These are phyloP conservation scores for Rhombomys opimus DNA, from an alignment of 2,113 vertebrate species.

Conservation along the genomic window DNA sequence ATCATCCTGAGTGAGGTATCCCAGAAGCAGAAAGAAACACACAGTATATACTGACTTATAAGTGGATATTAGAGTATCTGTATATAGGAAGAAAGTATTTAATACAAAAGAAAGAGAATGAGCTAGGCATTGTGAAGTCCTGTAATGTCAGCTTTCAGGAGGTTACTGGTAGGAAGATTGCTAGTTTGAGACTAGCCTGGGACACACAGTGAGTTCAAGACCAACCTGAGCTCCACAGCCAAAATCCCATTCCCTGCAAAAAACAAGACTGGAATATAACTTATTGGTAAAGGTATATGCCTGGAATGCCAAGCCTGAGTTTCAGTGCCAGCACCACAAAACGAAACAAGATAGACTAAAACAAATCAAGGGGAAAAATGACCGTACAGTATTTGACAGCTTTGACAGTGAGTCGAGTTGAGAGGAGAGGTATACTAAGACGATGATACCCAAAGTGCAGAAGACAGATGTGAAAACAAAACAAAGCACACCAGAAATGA, in stretches of 20 bases:
- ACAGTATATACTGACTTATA: too few relatives aligned
- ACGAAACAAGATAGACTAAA: not conserved
- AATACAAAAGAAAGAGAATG: not conserved
- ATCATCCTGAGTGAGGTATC: too few relatives aligned
- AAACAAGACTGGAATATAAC: not conserved
- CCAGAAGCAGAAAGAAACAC: too few relatives aligned
- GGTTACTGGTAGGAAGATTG: not conserved
- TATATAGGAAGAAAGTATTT: not conserved
- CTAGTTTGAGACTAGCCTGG: not conserved
- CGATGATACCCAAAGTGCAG: not conserved
- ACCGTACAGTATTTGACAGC: not conserved
- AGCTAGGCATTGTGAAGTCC: not conserved
- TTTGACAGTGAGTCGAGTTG: not conserved
- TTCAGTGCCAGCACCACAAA: not conserved
- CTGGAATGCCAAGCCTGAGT: not conserved
- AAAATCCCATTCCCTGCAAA: not conserved
- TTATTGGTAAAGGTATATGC: not conserved
- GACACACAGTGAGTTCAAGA: not conserved
- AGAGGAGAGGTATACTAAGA: conserved; percentile 1
- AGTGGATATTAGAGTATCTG: too few relatives aligned
- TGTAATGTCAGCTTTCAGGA: not conserved
- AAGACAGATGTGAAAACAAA: not conserved
- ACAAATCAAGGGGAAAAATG: not conserved
- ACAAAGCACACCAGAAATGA: not conserved
- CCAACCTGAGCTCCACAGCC: not conserved